Evolutionary conservation across 2,888 invertebrate genomes (phyloP), one percentile per base, ranked within the genome.

Genomic region (Eupithecia inturbata): DNA sequence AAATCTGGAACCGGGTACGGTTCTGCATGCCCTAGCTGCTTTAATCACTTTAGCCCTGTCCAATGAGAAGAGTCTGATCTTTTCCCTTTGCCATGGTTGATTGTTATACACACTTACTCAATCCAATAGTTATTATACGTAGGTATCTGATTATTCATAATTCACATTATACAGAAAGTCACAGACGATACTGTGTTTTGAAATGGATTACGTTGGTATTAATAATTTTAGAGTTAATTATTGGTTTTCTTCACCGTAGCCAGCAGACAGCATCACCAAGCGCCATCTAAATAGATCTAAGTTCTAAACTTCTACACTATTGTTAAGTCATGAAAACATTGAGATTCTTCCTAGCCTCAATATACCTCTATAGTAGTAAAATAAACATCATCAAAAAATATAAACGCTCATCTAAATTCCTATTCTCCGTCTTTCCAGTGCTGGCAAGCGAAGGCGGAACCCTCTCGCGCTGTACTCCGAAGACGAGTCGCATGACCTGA

Each of bases 401-500:
- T 10, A 53, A 53, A 57, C 26, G 6, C 16, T 62, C 31, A 31
- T 36, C 33, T 63, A 12, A 53, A 39, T 36, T 7, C 16, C 19
- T 74, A 1, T 72, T 74, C 75, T 79, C 68, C 67, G 74, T 84
- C 73, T 82, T 87, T 87, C 1, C 89, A 95, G 95, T 78, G 94
- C 93, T 76, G 95, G 95, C 4, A 91, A 92, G 70, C 91, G 94
- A 92, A 88, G 94, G 91, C 89, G 91, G 84, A 95, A 91, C 88
- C 95, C 94, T 73, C 92, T 97, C 72, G 95, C 97, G 5, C 94
- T 98, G 82, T 98, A 97, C 91, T 96, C 96, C 77, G 97, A 97
- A 83, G 97, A 97, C 81, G 97, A 98, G 87, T 95, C 96, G 63
- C 97, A 97, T 85, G 97, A 98, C 92, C 95, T 98, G 79, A 97